These are phyloP conservation scores for Sphecodes monilicornis DNA, from an alignment of 2,888 invertebrate species.

Conservation along the genomic window DNA sequence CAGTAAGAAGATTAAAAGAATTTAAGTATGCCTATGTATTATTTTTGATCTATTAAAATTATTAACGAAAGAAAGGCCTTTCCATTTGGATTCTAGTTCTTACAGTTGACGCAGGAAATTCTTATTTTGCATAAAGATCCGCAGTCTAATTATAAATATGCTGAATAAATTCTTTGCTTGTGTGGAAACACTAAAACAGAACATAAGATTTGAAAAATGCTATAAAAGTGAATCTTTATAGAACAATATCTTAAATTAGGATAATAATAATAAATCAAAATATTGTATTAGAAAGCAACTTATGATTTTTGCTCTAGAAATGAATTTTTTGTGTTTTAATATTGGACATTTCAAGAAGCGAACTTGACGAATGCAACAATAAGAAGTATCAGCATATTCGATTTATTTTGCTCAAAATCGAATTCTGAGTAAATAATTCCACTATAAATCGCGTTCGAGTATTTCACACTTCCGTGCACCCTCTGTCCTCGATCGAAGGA, in stretches of 20 bases:
- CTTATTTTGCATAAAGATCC: too few relatives aligned
- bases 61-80: too few relatives aligned
- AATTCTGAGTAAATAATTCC: too few relatives aligned
- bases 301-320: background rate
- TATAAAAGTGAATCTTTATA: background rate
- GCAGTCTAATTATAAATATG: too few relatives aligned
- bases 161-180: background rate
- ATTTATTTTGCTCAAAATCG: background rate
- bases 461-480: background rate
- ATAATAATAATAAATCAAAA: background rate
- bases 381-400: background rate
- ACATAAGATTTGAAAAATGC: background rate
- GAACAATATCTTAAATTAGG: background rate
- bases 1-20: too few relatives aligned
- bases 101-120: too few relatives aligned
- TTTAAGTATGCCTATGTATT: too few relatives aligned
- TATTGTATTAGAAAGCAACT: background rate
- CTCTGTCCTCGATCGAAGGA: background rate
- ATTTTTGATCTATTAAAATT: too few relatives aligned
- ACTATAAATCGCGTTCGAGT: constrained; percentile 7
- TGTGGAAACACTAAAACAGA: background rate
- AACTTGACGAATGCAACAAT: background rate
- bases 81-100: too few relatives aligned
- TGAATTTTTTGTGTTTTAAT: background rate
- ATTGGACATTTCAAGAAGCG: background rate